Base-by-base conservation (phyloP, 2,888 invertebrate species). In the Trissonchulus latispiculum region DNA sequence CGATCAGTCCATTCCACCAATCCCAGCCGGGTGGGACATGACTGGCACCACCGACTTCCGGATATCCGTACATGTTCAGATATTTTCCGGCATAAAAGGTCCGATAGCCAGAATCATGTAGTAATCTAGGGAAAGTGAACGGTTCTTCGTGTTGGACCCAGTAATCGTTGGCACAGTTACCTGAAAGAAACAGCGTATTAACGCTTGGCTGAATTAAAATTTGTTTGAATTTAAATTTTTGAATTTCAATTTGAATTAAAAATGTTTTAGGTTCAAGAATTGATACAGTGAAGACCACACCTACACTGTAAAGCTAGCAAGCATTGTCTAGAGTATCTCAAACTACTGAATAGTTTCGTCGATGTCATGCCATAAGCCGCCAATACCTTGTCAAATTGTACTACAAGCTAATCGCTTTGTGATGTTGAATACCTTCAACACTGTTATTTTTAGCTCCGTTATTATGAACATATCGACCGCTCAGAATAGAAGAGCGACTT, bases 81-180 rank as follows among this genome's bases (percentile, higher is more conserved):
- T 95, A 95, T 86, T 95, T 95, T 70, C 95, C 95, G 78, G 91
- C 92, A 83, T 92, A 95, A 82, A 94, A 93, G 0, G 93, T 95
- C 2, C 85, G 87, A 81, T 95, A 95, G 3, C 86, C 86, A 0
- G 88, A 88, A 0, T 85, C 81, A 72, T 90, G 87, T 37, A 64
- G n/a, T 29, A n/a, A 8, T n/a, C 33, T 82, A 80, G 0, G 89
- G 48, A 0, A 91, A 90, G 84, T 95, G 94, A 84, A 94, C 93
- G 31, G 86, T 82, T 0, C 90, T 90, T 15, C 85, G 83, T 80
- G 8, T 8, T 8, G 15, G 29, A 32, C 32, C 66, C 66, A 64
- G 33, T 64, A 64, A 8, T 8, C 8, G 29, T n/a, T 64, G 33
- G 66, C 8, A n/a, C 66, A 64, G n/a, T 64, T n/a, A 8, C 66